A percentile compares a stretch with the other conserved stretches of the same genome.
Conservation (phyloP, 1,140 invertebrate genomes). For the Diprion similis region DNA sequence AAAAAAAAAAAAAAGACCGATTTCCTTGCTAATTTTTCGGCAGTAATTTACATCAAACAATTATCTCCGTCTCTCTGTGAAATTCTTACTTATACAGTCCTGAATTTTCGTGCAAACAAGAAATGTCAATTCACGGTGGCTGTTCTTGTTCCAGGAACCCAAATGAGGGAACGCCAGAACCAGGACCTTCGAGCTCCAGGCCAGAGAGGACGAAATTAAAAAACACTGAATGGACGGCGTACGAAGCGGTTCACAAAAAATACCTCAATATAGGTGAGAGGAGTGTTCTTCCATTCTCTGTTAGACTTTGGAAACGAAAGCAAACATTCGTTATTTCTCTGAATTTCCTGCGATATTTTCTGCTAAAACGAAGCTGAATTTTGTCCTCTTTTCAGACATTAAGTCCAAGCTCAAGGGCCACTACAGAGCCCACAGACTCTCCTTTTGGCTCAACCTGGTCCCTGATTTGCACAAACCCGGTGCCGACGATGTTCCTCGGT, state of each 20-base stretch:
- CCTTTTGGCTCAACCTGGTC: slow-evolving; percentile 95
- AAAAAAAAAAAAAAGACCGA: no score
- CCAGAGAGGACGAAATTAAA: slow-evolving; percentile 80
- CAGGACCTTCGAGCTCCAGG: slow-evolving; percentile 70
- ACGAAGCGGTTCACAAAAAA: slow-evolving; percentile 90
- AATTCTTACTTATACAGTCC: no score
- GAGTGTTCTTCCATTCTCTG: slow-evolving; percentile 15
- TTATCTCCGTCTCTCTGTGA: not conserved
- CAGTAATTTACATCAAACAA: not conserved
- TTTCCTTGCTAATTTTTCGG: not conserved
- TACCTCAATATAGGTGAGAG: slow-evolving; percentile 86
- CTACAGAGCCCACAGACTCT: slow-evolving; percentile 91
- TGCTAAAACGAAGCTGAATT: not conserved
- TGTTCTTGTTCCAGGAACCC: slow-evolving; percentile 75
- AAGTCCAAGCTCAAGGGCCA: slow-evolving; percentile 92
- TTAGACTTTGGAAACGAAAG: slow-evolving; percentile 7
- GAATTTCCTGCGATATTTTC: not conserved
- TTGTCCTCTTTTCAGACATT: slow-evolving; percentile 68
- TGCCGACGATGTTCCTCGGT: slow-evolving; percentile 81
- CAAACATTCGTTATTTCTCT: not conserved
- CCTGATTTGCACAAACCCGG: slow-evolving; percentile 93
- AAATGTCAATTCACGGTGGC: not conserved
- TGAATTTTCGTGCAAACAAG: not conserved
- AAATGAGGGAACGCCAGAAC: slow-evolving; percentile 76
- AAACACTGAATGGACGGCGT: slow-evolving; percentile 90